These are phyloP conservation scores for Noctua janthina DNA, from an alignment of 2,888 invertebrate species.

Conservation along the genomic window DNA sequence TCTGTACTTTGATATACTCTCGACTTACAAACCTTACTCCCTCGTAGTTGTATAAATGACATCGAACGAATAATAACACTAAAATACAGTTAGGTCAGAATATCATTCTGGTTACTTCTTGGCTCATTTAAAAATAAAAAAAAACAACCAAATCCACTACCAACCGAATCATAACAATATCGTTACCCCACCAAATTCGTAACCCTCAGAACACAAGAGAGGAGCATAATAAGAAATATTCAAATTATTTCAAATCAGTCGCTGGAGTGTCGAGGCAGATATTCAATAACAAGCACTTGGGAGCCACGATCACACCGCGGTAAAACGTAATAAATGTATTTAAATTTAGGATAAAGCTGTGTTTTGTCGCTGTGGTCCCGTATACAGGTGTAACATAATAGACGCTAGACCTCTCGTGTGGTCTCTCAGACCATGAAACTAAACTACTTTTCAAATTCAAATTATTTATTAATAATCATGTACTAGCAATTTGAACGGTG, in stretches of 20 bases:
- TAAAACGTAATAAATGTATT: constrained; percentile 44
- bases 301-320: constrained; percentile 31
- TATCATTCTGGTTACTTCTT: not conserved
- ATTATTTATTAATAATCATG: too few species aligned
- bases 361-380: constrained; percentile 9
- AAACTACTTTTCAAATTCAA: too few species aligned
- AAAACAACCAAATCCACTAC: not conserved
- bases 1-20: not conserved
- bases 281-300: constrained; percentile 53
- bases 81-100: not conserved
- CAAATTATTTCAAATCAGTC: constrained; percentile 56
- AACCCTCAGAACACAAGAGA: constrained; percentile 3
- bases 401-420: too few species aligned
- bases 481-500: too few species aligned
- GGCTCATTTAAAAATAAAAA: constrained; percentile 1
- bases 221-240: constrained; percentile 58
- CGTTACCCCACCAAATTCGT: constrained; percentile 15
- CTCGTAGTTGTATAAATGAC: not conserved
- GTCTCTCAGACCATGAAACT: too few species aligned
- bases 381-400: not conserved
- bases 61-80: not conserved
- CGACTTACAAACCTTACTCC: not conserved
- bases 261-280: constrained; percentile 40
- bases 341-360: constrained; percentile 12
- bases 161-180: constrained; percentile 22